Percentiles rank a stretch among this genome's conserved stretches.
Conservation (phyloP, 30 jellyfish, hydroid and myxozoan genomes). For the Aurelia sp. region DNA sequence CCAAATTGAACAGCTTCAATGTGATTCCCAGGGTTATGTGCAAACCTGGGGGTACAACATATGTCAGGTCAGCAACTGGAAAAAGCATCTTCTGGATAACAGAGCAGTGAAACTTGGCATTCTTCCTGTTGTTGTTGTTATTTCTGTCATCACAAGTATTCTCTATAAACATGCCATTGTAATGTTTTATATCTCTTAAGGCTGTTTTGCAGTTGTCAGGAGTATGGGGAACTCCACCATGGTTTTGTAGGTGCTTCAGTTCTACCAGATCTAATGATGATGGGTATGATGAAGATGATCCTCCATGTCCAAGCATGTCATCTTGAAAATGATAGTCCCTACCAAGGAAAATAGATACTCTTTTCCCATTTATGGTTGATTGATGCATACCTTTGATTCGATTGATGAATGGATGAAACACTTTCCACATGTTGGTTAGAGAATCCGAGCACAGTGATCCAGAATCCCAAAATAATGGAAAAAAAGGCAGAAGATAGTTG, state of each 20-base stretch:
- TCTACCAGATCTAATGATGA: background rate
- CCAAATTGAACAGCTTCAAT: too few relatives aligned
- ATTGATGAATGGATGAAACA: conserved; percentile 9
- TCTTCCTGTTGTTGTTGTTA: background rate
- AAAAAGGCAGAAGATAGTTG: too few relatives aligned
- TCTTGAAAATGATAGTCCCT: conserved; percentile 2
- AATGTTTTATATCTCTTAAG: background rate
- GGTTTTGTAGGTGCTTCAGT: background rate
- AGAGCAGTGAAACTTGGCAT: conserved; percentile 2
- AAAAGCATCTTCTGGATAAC: conserved; percentile 4
- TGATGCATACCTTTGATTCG: background rate
- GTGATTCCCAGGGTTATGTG: background rate
- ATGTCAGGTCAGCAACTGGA: background rate
- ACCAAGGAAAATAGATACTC: background rate
- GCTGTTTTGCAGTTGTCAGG: background rate
- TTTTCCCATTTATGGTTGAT: background rate
- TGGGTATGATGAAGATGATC: conserved; percentile 28
- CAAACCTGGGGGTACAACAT: conserved; percentile 5
- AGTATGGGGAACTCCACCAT: background rate
- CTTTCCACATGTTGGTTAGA: conserved; percentile 14
- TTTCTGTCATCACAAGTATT: background rate
- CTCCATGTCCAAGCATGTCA: conserved; percentile 6
- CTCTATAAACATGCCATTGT: background rate
- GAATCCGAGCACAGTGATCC: too few relatives aligned
- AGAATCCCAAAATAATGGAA: too few relatives aligned